Conservation (phyloP, 2,797 vertebrate species). For the Eulemur mongoz region DNA sequence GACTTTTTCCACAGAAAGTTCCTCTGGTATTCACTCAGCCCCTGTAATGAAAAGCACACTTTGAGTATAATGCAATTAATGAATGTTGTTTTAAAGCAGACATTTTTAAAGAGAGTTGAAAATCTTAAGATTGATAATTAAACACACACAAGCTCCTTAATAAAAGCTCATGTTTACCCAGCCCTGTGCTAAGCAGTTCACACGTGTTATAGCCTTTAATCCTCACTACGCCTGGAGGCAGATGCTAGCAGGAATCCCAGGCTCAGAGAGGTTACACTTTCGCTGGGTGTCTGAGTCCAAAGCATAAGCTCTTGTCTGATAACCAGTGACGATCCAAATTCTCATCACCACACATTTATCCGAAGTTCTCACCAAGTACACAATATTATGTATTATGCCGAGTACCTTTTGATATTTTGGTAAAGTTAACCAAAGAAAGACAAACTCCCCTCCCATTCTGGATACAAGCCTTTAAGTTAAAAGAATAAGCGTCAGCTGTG, state of each 20-base stretch:
- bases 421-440: not conserved
- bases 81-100: not conserved
- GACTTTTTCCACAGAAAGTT: slow-evolving; percentile 86
- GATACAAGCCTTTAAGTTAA: not conserved
- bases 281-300: not conserved
- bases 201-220: slow-evolving; percentile 44
- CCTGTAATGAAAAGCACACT: slow-evolving; percentile 81
- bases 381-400: not conserved
- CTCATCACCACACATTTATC: not conserved
- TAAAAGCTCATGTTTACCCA: slow-evolving; percentile 23
- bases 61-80: not conserved
- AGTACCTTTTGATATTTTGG: not conserved
- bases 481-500: not conserved
- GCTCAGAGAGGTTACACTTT: not conserved
- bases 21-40: slow-evolving; percentile 88
- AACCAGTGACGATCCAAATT: not conserved
- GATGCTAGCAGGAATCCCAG: not conserved
- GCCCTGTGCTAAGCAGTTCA: slow-evolving; percentile 19
- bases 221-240: not conserved
- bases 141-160: slow-evolving; percentile 33
- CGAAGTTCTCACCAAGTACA: not conserved
- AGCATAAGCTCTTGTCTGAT: not conserved
- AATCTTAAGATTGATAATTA: not conserved
- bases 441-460: not conserved
- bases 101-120: not conserved